A percentile compares a stretch with the other conserved stretches of the same genome.
These are phyloP conservation scores for Alentia gelatinosa DNA, from an alignment of 2,888 invertebrate species.

Conservation along the genomic window DNA sequence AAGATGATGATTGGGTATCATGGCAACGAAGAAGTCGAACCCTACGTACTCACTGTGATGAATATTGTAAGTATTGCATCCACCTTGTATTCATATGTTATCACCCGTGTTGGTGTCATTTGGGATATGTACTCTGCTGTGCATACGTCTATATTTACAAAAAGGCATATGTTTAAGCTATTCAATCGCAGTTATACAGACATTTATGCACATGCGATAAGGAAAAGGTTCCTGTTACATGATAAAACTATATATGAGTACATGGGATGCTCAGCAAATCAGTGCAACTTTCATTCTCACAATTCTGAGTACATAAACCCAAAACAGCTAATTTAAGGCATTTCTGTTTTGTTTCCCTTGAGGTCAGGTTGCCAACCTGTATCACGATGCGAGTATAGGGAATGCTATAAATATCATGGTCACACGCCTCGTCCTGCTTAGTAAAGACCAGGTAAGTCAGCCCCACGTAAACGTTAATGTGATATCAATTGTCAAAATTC, in stretches of 20 bases:
- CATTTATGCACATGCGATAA: no score
- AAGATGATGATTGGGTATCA: slow-evolving; percentile 76
- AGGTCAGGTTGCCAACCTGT: slow-evolving; percentile 78
- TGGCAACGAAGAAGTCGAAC: slow-evolving; percentile 86
- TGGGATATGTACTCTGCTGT: no score
- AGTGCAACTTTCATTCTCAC: background rate
- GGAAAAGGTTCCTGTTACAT: no score
- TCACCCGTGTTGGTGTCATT: no score
- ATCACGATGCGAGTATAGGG: slow-evolving; percentile 88
- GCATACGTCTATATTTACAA: no score
- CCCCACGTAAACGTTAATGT: no score
- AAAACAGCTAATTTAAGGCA: slow-evolving; percentile 50
- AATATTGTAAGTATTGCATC: slow-evolving; percentile 87
- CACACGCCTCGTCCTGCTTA: slow-evolving; percentile 90
- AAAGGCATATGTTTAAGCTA: no score
- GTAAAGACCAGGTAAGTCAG: slow-evolving; percentile 81
- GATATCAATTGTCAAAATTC: no score
- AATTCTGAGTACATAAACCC: background rate
- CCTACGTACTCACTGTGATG: slow-evolving; percentile 93
- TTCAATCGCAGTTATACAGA: no score
- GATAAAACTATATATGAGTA: no score
- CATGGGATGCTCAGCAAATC: background rate
- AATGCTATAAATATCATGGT: slow-evolving; percentile 93
- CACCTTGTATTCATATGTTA: background rate
- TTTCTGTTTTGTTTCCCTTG: slow-evolving; percentile 62